Evolutionary conservation across 2,888 invertebrate species (phyloP).

Genomic region (Marasmarcha lunaedactyla): DNA sequence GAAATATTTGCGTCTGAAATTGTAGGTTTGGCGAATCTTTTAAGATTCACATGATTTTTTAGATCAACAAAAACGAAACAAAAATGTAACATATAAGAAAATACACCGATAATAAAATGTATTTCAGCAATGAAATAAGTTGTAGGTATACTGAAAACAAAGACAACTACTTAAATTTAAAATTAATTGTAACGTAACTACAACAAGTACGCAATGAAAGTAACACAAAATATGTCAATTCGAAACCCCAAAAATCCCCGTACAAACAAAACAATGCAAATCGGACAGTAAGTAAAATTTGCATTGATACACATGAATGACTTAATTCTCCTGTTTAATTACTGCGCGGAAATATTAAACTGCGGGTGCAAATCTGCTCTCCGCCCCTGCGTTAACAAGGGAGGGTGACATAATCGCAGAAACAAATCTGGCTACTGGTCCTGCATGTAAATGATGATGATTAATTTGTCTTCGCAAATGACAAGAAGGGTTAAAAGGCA

Average conservation of each 20-base stretch:
- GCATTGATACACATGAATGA: not conserved
- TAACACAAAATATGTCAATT: too few relatives aligned
- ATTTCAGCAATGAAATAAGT: too few relatives aligned
- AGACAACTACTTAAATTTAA: too few relatives aligned
- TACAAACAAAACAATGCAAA: not conserved
- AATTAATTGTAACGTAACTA: too few relatives aligned
- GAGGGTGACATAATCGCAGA: conserved; percentile 66
- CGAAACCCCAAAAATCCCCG: not conserved
- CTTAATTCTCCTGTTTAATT: conserved; percentile 11
- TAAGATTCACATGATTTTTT: too few relatives aligned
- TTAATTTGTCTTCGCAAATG: conserved; percentile 68
- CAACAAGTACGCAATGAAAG: too few relatives aligned
- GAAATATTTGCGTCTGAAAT: too few relatives aligned
- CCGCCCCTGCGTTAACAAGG: conserved; percentile 44
- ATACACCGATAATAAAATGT: too few relatives aligned
- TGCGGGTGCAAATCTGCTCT: conserved; percentile 51
- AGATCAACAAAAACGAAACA: too few relatives aligned
- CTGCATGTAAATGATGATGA: conserved; percentile 71
- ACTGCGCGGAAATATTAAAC: conserved; percentile 37
- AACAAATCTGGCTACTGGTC: conserved; percentile 67
- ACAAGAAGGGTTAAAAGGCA: conserved; percentile 66
- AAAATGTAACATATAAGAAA: too few relatives aligned
- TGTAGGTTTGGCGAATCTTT: too few relatives aligned
- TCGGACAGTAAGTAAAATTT: not conserved
- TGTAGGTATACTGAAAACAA: too few relatives aligned